Base-by-base conservation (phyloP, 1,140 invertebrate genomes). In the Hyles euphorbiae region DNA sequence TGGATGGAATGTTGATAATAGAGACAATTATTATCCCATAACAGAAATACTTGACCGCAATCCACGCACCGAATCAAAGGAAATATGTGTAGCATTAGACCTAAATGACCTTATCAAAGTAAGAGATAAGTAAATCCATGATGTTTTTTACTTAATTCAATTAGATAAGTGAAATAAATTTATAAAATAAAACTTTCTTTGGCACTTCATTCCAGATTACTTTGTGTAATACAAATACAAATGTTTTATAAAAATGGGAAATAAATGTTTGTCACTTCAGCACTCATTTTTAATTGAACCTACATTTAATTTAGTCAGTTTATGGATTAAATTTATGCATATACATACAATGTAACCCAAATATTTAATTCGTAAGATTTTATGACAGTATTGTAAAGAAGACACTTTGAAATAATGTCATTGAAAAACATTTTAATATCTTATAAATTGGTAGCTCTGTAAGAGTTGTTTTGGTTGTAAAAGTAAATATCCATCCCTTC, bases 1-100 rank as follows among this genome's bases (percentile, higher is more conserved):
- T 61, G 93, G 93, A 57, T 94, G 93, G 93, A 92, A 92, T 69
- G 90, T 90, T 63, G 91, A 90, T 75, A 92, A 93, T 67, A 91
- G 92, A 78, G 92, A 93, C 47, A 92, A 92, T 81, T 94, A 93
- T 72, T 90, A 90, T 69, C 88, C 91, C 43, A 89, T 90, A 45
- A 89, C 89, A 58, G 89, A 90, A 78, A 90, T 90, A 67, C 68
- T 90, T 77, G 88, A 90, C 62, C 76, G 84, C 56, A 90, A 89
- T 72, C 88, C 88, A 56, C 84, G 81, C 65, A 89, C 88, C 45
- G 87, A 88, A 56, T 82, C 85, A 36, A 90, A 89, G 66, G 88
- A 90, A 79, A 87, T 88, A 70, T 90, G 89, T 76, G 89, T 90
- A 80, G 89, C 87, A 67, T 72, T 90, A 82, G 81, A 89, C 78